Conservation (phyloP, 2,113 vertebrate genomes). For the Pollachius pollachius region DNA sequence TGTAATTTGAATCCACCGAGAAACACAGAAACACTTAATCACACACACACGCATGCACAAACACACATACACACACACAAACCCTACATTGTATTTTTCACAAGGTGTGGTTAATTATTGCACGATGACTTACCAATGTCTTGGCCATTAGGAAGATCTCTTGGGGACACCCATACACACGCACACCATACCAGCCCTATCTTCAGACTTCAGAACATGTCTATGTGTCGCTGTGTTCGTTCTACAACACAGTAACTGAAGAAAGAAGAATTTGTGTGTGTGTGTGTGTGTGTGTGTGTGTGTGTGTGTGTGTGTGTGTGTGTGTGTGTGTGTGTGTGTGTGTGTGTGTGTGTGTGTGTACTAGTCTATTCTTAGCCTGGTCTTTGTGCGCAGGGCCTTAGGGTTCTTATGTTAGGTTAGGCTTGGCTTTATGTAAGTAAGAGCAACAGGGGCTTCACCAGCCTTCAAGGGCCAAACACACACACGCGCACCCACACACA, state of each 20-base stretch:
- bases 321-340: conserved; percentile 11
- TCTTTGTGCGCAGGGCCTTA: conserved; percentile 53
- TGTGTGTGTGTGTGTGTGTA: conserved; percentile 14
- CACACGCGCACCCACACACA: conserved; percentile 4
- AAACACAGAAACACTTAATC: background rate
- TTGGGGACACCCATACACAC: background rate
- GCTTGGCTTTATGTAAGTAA: conserved; percentile 54
- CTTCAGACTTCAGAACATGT: background rate
- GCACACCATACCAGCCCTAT: background rate
- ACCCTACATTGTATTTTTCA: background rate
- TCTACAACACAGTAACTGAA: background rate
- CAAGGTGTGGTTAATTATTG: background rate
- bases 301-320: conserved; percentile 17
- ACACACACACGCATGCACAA: background rate
- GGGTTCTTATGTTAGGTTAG: conserved; percentile 32
- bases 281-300: conserved; percentile 14
- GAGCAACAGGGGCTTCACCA: conserved; percentile 33
- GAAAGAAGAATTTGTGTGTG: conserved; percentile 1
- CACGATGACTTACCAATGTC: background rate
- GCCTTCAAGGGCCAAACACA: conserved; percentile 28
- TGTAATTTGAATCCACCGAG: conserved; percentile 32
- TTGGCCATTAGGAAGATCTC: background rate
- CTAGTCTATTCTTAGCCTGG: conserved; percentile 52
- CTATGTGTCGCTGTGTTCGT: background rate
- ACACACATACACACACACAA: background rate